Conservation (phyloP, 2,888 invertebrate genomes). For the Malacosoma neustria region DNA sequence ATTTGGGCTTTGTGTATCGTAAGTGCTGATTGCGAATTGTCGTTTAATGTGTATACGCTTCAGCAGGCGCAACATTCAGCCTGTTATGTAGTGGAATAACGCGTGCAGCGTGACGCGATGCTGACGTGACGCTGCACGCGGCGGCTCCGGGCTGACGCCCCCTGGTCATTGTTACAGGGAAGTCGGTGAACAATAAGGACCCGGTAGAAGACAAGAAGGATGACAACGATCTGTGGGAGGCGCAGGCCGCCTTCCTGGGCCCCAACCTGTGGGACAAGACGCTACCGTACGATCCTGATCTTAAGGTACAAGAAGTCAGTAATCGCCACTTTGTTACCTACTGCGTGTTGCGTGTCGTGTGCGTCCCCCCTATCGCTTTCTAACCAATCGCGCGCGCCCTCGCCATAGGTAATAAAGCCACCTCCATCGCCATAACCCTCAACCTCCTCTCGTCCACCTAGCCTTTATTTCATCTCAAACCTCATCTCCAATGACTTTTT, state of each 20-base stretch:
- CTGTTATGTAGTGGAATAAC: background rate
- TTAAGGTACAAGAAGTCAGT: slow-evolving; percentile 90
- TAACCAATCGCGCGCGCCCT: slow-evolving; percentile 22
- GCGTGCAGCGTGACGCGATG: slow-evolving; percentile 7
- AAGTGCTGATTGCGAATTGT: background rate
- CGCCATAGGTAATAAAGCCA: slow-evolving; percentile 62
- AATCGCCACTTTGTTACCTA: slow-evolving; percentile 61
- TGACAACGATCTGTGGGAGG: slow-evolving; percentile 92
- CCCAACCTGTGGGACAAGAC: slow-evolving; percentile 98
- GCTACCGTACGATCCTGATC: slow-evolving; percentile 92
- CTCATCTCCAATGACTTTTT: too few species aligned
- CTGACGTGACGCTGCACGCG: slow-evolving; percentile 10
- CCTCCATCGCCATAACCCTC: slow-evolving; percentile 13
- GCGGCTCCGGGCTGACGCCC: slow-evolving; percentile 41
- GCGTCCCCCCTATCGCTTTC: slow-evolving; percentile 34
- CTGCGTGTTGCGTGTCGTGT: slow-evolving; percentile 53
- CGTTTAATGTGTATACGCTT: background rate
- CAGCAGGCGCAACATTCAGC: background rate
- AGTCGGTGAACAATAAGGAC: slow-evolving; percentile 77
- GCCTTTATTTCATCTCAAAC: too few species aligned
- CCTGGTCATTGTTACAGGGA: slow-evolving; percentile 73
- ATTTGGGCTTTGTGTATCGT: background rate
- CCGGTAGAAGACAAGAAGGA: slow-evolving; percentile 82
- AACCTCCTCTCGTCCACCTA: slow-evolving; percentile 6
- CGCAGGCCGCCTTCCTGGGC: slow-evolving; percentile 96